These are phyloP conservation scores for Corythaeola cristata DNA, from an alignment of 2,113 vertebrate genomes.

Conservation along the genomic window DNA sequence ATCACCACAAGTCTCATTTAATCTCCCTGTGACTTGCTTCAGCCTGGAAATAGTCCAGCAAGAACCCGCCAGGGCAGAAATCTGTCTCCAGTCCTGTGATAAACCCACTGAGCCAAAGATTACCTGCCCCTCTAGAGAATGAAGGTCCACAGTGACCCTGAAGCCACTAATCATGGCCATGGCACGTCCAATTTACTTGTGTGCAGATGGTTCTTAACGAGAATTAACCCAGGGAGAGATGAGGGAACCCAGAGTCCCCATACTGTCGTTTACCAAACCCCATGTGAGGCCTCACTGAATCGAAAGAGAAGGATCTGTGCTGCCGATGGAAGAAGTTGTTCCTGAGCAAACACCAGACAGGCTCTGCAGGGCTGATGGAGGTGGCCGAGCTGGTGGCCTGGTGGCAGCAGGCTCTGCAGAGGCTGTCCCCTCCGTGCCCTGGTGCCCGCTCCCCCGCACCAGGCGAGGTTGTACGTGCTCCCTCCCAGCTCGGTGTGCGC, in stretches of 20 bases:
- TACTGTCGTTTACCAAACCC: background rate
- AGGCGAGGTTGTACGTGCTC: background rate
- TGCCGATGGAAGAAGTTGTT: background rate
- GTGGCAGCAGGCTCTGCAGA: background rate
- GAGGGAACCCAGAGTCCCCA: background rate
- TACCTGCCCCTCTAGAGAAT: background rate
- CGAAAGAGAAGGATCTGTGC: background rate
- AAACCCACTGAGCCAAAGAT: background rate
- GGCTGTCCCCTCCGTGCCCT: background rate
- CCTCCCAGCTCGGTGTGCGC: background rate
- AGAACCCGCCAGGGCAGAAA: background rate
- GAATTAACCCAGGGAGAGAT: background rate
- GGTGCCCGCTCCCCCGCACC: background rate
- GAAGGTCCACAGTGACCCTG: background rate
- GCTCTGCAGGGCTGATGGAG: background rate
- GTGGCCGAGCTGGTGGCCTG: background rate
- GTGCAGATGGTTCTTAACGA: background rate
- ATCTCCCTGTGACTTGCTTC: background rate
- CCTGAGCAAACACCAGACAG: background rate
- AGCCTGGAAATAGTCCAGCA: background rate
- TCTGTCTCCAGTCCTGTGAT: background rate
- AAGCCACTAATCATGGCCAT: background rate
- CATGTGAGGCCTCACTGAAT: background rate
- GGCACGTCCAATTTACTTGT: background rate
- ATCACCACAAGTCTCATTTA: slow-evolving; percentile 4